phyloP scores from a whole-genome alignment of 2,797 vertebrate genomes.

The Lateolabrax maculatus region DNA sequence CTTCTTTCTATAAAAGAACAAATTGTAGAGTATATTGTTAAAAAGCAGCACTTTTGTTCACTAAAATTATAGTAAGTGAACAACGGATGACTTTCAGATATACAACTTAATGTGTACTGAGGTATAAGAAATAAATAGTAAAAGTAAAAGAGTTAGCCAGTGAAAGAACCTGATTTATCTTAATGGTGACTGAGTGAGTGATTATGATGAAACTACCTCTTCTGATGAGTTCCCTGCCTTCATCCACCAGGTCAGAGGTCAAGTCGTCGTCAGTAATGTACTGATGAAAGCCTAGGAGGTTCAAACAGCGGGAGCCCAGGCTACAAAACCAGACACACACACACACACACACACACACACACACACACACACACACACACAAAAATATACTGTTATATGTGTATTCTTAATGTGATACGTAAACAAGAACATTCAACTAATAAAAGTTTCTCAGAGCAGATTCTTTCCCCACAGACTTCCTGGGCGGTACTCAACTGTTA shows the following conservation, averaged over 20 bases:
- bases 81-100: background rate
- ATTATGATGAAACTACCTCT: slow-evolving; percentile 85
- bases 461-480: background rate
- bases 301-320: slow-evolving; percentile 95
- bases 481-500: background rate
- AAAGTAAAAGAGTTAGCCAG: background rate
- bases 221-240: slow-evolving; percentile 93
- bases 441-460: background rate
- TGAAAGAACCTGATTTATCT: background rate
- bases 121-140: background rate
- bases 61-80: background rate
- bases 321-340: slow-evolving; percentile 75
- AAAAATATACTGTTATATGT: slow-evolving; percentile 31
- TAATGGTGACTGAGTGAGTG: background rate
- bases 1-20: slow-evolving; percentile 89
- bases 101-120: background rate
- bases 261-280: slow-evolving; percentile 93
- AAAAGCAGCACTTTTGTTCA: background rate
- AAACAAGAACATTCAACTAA: background rate
- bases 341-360: slow-evolving; percentile 39
- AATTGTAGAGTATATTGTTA: background rate
- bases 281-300: slow-evolving; percentile 95
- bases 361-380: slow-evolving; percentile 39
- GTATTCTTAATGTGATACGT: background rate
- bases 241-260: slow-evolving; percentile 94